Conservation (phyloP, 2,888 invertebrate species). For the Rhagophthalmus giganteus region DNA sequence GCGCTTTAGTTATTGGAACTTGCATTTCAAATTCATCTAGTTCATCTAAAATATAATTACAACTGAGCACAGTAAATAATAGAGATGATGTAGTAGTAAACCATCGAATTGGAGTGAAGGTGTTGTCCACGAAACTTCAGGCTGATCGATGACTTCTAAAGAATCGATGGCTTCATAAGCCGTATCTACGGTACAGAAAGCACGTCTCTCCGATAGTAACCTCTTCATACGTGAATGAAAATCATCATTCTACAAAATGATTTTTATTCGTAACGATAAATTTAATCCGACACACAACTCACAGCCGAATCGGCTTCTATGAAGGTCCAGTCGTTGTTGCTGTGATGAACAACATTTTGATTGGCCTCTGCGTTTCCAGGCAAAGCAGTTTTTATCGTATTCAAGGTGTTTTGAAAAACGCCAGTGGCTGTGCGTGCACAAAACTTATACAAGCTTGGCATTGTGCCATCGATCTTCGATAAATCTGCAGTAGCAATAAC, state of each 20-base stretch:
- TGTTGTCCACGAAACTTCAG: constrained; percentile 10
- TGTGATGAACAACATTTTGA: constrained; percentile 43
- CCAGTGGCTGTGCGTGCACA: constrained; percentile 78
- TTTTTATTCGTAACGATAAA: too few species aligned
- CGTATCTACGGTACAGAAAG: constrained; percentile 63
- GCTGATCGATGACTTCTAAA: constrained; percentile 21
- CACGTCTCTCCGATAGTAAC: constrained; percentile 60
- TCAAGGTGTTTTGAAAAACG: constrained; percentile 69
- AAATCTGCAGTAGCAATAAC: constrained; percentile 39
- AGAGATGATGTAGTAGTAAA: too few species aligned
- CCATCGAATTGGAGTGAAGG: constrained; percentile 33
- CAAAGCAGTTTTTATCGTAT: constrained; percentile 73
- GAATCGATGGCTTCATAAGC: constrained; percentile 58
- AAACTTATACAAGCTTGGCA: constrained; percentile 61
- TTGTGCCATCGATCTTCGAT: constrained; percentile 50
- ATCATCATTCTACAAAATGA: constrained; percentile 52
- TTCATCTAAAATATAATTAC: constrained; percentile 54
- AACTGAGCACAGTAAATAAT: too few species aligned
- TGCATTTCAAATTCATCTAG: constrained; percentile 58
- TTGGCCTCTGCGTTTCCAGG: constrained; percentile 59
- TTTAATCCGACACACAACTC: too few species aligned
- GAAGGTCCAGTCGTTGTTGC: constrained; percentile 56
- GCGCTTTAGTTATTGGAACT: constrained; percentile 55
- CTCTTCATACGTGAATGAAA: constrained; percentile 58
- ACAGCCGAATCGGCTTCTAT: constrained; percentile 53